Evolutionary conservation across 2,797 vertebrate genomes (phyloP).

Genomic region (Melanogrammus aeglefinus): DNA sequence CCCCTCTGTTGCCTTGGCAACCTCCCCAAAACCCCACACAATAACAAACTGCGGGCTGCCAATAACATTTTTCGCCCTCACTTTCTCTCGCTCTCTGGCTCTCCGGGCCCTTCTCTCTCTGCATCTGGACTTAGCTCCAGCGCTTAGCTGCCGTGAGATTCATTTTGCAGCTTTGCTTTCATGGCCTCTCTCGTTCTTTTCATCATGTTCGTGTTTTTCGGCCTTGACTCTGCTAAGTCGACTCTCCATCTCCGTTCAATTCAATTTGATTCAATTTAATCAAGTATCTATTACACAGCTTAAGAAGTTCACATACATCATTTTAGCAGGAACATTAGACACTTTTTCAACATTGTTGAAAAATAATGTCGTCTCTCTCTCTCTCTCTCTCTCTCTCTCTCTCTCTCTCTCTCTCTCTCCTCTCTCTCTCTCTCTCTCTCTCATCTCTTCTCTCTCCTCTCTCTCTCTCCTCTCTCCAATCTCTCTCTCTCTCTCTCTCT

Average conservation of each 20-base stretch:
- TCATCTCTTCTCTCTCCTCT: neutral
- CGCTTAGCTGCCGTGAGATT: neutral
- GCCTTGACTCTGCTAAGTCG: neutral
- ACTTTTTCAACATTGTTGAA: too few relatives aligned
- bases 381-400: slow-evolving; percentile 6
- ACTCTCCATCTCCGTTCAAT: neutral
- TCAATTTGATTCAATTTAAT: neutral
- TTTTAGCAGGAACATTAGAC: too few relatives aligned
- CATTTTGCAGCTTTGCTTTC: neutral
- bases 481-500: slow-evolving; percentile 7
- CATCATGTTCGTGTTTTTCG: neutral
- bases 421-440: slow-evolving; percentile 6
- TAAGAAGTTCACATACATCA: too few relatives aligned
- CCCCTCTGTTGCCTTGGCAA: slow-evolving; percentile 69
- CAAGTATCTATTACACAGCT: neutral
- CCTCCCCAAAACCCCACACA: slow-evolving; percentile 56
- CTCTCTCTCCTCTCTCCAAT: slow-evolving; percentile 18
- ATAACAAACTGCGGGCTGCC: slow-evolving; percentile 59
- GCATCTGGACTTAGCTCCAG: neutral
- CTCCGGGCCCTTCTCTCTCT: slow-evolving; percentile 24
- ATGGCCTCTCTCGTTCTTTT: neutral
- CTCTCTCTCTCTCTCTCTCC: slow-evolving; percentile 14
- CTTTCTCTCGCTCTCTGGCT: slow-evolving; percentile 24
- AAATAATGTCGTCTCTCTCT: neutral
- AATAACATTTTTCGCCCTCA: slow-evolving; percentile 28